A percentile compares a stretch with the other conserved stretches of the same genome.
phyloP scores from a whole-genome alignment of 2,888 invertebrate species.

The Rhorus exstirpatorius region DNA sequence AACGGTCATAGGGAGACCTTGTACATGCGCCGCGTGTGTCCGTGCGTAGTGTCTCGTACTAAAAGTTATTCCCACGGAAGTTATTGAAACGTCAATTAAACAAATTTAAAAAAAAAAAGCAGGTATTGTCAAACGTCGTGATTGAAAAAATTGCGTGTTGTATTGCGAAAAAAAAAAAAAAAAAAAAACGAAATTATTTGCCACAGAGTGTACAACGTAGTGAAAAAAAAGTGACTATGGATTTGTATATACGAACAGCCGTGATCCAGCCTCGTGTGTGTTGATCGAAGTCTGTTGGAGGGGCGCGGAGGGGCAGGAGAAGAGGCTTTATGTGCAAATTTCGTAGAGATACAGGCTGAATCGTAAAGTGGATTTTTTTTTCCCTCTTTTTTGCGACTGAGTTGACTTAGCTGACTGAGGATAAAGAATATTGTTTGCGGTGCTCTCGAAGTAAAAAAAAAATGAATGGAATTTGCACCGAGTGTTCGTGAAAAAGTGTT shows the following conservation, averaged over 20 bases:
- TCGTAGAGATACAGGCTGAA: slow-evolving; percentile 1
- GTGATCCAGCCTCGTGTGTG: slow-evolving; percentile 45
- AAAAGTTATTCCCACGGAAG: slow-evolving; percentile 9
- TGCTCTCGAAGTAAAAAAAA: background rate
- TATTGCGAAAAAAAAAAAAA: background rate
- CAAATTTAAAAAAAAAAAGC: slow-evolving; percentile 1
- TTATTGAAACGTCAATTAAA: slow-evolving; percentile 46
- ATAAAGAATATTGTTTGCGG: too few relatives aligned
- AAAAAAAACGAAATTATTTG: background rate
- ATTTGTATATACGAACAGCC: slow-evolving; percentile 44
- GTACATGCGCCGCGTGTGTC: slow-evolving; percentile 23
- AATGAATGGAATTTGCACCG: slow-evolving; percentile 11
- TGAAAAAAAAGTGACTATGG: slow-evolving; percentile 28
- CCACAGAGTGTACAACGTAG: background rate
- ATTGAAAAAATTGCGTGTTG: slow-evolving; percentile 2
- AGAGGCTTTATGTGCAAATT: slow-evolving; percentile 57
- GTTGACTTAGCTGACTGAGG: too few relatives aligned
- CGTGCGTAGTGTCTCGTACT: background rate
- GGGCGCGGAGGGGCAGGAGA: slow-evolving; percentile 40
- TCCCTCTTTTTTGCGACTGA: too few relatives aligned
- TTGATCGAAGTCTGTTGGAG: slow-evolving; percentile 39
- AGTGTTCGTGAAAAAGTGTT: slow-evolving; percentile 21
- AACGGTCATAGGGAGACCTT: too few relatives aligned
- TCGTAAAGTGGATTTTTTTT: too few relatives aligned
- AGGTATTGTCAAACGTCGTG: background rate